Conservation (phyloP, 2,888 invertebrate genomes). For the Falcaria lacertinaria region DNA sequence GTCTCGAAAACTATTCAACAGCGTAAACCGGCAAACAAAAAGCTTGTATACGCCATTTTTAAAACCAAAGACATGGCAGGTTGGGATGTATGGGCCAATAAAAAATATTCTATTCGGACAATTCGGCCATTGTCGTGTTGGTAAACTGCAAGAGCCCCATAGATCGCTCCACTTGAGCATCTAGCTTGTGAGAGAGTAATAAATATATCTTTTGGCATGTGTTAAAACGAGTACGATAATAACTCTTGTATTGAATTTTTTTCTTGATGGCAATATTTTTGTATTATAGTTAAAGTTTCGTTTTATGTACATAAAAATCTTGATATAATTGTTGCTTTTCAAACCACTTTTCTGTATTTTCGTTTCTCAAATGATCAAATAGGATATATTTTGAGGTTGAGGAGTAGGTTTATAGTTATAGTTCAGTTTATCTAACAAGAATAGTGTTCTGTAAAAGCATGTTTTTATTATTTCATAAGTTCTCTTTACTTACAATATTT, state of each 20-base stretch:
- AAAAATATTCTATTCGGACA: conserved; percentile 76
- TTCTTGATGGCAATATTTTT: conserved; percentile 49
- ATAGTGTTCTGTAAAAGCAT: too few species aligned
- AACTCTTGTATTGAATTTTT: conserved; percentile 39
- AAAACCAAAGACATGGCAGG: conserved; percentile 81
- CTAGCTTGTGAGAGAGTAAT: conserved; percentile 75
- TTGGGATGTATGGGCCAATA: conserved; percentile 75
- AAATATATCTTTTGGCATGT: conserved; percentile 72
- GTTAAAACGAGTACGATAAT: conserved; percentile 73
- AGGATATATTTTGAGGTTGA: too few species aligned
- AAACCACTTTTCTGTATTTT: too few species aligned
- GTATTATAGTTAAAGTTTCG: too few species aligned
- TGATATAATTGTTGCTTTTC: too few species aligned
- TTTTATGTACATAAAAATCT: too few species aligned
- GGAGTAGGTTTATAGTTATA: too few species aligned
- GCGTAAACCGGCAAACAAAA: conserved; percentile 81
- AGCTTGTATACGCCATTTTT: conserved; percentile 82
- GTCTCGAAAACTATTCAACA: conserved; percentile 72
- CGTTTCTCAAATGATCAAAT: too few species aligned
- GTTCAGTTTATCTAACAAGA: too few species aligned
- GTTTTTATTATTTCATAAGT: too few species aligned
- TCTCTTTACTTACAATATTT: too few species aligned
- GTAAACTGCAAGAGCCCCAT: conserved; percentile 78
- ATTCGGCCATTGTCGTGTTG: conserved; percentile 80
- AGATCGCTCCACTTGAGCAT: conserved; percentile 76